A percentile compares a stretch with the other conserved stretches of the same genome.
Evolutionary conservation across 2,888 invertebrate genomes (phyloP).

Genomic region (Hydriomena furcata): DNA sequence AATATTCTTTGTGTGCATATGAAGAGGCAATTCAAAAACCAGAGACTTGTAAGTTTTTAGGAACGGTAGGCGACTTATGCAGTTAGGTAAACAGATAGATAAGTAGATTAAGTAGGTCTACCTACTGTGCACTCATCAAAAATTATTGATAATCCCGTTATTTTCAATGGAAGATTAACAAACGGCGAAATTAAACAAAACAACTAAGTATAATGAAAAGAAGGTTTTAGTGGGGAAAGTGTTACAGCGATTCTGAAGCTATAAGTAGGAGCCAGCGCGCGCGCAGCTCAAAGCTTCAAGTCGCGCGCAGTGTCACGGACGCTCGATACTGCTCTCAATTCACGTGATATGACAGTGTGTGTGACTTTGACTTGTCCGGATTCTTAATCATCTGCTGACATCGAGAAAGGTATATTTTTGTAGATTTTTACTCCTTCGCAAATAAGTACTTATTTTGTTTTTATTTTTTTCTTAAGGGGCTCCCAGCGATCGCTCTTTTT

Average conservation of each 20-base stretch:
- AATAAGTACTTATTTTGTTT: too few relatives aligned
- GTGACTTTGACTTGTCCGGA: constrained; percentile 33
- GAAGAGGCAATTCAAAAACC: too few relatives aligned
- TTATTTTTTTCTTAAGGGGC: too few relatives aligned
- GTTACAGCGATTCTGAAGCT: constrained; percentile 66
- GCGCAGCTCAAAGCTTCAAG: constrained; percentile 63
- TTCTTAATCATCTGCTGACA: constrained; percentile 20
- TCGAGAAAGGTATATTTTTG: constrained; percentile 32
- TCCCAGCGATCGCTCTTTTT: too few relatives aligned
- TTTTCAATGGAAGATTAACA: constrained; percentile 24
- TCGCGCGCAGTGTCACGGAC: constrained; percentile 54
- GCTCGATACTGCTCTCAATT: constrained; percentile 30
- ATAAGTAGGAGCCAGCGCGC: constrained; percentile 69
- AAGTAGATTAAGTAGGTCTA: too few relatives aligned
- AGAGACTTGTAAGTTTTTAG: too few relatives aligned
- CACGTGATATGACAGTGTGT: constrained; percentile 42
- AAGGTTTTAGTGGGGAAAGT: constrained; percentile 75
- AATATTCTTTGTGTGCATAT: too few relatives aligned
- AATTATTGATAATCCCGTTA: neutral
- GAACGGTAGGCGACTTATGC: too few relatives aligned
- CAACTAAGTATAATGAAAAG: constrained; percentile 48
- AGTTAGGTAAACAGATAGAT: too few relatives aligned
- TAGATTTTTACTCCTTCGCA: too few relatives aligned
- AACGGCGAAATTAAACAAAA: constrained; percentile 50
- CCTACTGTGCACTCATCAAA: too few relatives aligned